Conservation (phyloP, 2,113 vertebrate genomes). For the Platichthys stellatus region DNA sequence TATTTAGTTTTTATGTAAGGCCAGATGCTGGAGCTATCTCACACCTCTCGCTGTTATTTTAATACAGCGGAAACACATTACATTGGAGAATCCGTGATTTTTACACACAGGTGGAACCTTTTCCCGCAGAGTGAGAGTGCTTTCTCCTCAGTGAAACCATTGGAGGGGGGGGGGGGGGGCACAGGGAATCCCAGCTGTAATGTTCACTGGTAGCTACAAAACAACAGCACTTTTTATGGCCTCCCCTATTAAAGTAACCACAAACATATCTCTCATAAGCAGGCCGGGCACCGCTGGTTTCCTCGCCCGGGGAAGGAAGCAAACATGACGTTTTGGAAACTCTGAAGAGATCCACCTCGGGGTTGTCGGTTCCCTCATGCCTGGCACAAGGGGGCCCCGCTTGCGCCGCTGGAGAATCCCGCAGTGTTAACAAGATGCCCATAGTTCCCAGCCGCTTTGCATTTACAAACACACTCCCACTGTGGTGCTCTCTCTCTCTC, state of each 20-base stretch:
- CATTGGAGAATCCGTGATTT: constrained; percentile 7
- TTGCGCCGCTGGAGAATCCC: constrained; percentile 27
- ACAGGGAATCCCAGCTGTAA: constrained; percentile 68
- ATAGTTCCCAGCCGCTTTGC: constrained; percentile 11
- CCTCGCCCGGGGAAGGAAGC: constrained; percentile 42
- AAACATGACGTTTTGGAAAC: constrained; percentile 63
- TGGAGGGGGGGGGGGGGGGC: constrained; percentile 1
- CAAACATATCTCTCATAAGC: constrained; percentile 50
- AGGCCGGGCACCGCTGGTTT: constrained; percentile 33
- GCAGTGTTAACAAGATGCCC: constrained; percentile 45
- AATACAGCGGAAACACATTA: constrained; percentile 18
- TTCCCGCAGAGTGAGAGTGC: constrained; percentile 23
- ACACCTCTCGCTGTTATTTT: constrained; percentile 24
- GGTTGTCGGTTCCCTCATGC: constrained; percentile 29
- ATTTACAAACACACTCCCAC: constrained; percentile 12
- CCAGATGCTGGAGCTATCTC: constrained; percentile 26
- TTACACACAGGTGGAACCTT: constrained; percentile 46
- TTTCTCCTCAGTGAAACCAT: constrained; percentile 29
- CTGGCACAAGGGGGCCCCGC: constrained; percentile 23
- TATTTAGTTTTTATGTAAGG: not conserved
- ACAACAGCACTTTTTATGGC: constrained; percentile 66
- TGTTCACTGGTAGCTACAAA: constrained; percentile 62
- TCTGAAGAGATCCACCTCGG: constrained; percentile 51
- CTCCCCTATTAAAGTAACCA: constrained; percentile 64
- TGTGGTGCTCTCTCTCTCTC: not conserved